These are phyloP conservation scores for Notodonta dromedarius DNA, from an alignment of 2,888 invertebrate species.

Conservation along the genomic window DNA sequence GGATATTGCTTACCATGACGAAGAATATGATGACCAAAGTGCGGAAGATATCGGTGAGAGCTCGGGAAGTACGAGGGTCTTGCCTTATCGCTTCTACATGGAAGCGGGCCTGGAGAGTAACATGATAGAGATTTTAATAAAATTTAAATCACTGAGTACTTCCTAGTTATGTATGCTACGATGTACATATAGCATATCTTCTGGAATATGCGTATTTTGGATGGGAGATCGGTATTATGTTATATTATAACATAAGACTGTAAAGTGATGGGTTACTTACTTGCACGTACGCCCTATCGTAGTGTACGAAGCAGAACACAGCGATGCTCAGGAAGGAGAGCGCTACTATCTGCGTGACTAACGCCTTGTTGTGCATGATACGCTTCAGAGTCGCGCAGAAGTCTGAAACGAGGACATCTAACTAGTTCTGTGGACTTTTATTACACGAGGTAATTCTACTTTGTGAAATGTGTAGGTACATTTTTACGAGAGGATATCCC, in stretches of 20 bases:
- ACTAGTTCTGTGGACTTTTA: background rate
- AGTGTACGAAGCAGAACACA: conserved; percentile 63
- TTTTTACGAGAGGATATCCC: too few relatives aligned
- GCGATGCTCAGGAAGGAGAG: conserved; percentile 60
- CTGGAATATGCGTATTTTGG: too few relatives aligned
- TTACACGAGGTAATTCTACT: too few relatives aligned
- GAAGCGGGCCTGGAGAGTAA: conserved; percentile 58
- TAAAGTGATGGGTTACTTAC: conserved; percentile 33
- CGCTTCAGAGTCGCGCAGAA: conserved; percentile 53
- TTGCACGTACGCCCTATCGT: conserved; percentile 62
- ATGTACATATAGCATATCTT: background rate
- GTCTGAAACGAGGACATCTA: conserved; percentile 41
- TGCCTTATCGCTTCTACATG: conserved; percentile 62
- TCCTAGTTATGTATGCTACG: background rate
- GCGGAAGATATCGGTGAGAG: conserved; percentile 64
- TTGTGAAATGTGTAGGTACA: too few relatives aligned
- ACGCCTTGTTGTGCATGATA: conserved; percentile 53
- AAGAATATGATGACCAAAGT: conserved; percentile 74
- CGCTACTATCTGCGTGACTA: conserved; percentile 59
- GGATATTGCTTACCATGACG: conserved; percentile 58
- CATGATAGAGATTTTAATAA: background rate
- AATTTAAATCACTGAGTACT: background rate
- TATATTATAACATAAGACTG: too few relatives aligned
- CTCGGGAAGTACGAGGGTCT: conserved; percentile 64
- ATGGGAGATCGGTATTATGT: too few relatives aligned